These are phyloP conservation scores for Lycodopsis pacificus DNA, from an alignment of 2,797 vertebrate genomes.

Conservation along the genomic window DNA sequence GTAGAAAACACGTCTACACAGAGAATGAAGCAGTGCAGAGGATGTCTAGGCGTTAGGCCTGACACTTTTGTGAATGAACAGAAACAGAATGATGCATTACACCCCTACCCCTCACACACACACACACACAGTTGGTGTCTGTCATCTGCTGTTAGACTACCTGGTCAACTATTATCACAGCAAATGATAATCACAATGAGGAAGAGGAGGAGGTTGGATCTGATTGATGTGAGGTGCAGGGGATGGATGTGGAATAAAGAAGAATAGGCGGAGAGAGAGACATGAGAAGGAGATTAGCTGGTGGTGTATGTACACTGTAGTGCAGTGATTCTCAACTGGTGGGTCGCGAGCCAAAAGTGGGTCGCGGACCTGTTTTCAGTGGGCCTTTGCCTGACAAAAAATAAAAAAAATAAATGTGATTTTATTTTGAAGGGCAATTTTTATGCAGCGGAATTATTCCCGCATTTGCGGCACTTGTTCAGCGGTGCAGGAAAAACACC, in stretches of 20 bases:
- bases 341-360: too few species aligned
- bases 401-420: too few species aligned
- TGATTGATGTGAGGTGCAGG: not conserved
- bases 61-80: not conserved
- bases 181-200: not conserved
- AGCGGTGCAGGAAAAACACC: too few species aligned
- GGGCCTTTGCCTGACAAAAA: too few species aligned
- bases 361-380: too few species aligned
- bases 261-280: not conserved
- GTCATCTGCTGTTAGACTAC: not conserved
- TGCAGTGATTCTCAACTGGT: too few species aligned
- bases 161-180: not conserved
- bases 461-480: too few species aligned
- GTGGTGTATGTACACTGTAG: not conserved
- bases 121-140: not conserved
- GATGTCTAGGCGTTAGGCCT: not conserved
- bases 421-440: too few species aligned
- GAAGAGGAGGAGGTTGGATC: not conserved
- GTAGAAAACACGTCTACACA: not conserved
- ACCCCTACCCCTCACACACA: not conserved
- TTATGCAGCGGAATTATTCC: too few species aligned
- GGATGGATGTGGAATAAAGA: not conserved
- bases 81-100: not conserved
- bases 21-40: not conserved
- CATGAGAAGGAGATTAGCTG: not conserved